Evolutionary conservation across 2,113 vertebrate species (phyloP), one percentile per base, ranked within the genome.

Genomic region (Chroicocephalus ridibundus): DNA sequence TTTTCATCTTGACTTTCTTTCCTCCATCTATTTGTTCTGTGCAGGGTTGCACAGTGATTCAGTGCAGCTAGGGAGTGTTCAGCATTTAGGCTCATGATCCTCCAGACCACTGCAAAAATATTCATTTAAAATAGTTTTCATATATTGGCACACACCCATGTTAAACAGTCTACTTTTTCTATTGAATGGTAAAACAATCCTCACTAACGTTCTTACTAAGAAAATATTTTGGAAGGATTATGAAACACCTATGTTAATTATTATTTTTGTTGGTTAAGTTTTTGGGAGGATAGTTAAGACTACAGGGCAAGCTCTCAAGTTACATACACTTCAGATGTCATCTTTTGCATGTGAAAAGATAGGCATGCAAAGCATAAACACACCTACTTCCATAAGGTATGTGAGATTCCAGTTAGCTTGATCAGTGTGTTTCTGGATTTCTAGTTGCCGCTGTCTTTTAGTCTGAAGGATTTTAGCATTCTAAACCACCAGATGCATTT

Each of bases 261-360:
- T 52, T 92, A 36, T 87, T 96, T 95, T 91, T 97, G 69, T 96
- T 93, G 86, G 40, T 97, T 76, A 84, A n/a, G 25, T 84, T 86
- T 91, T 46, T 88, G 62, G 76, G 81, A 95, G 83, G 71, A 34
- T 78, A 79, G 36, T 69, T 80, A 68, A 80, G 62, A 54, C 55
- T 80, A 85, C n/a, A 69, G 52, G 62, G 71, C 32, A 86, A 86
- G 62, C 46, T 96, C 87, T 92, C 49, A 64, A 38, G 31, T 95
- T 96, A 24, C 64, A 51, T 62, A 15, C 11, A 18, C 86, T 90
- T 69, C 86, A 89, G 84, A 32, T 96, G 80, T 83, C 12, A 7
- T 51, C 32, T 87, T 93, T 86, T 90, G 65, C 49, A 40, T 86
- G 32, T 81, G 69, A 90, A 86, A 82, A 83, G 68, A 68, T n/a